These are phyloP conservation scores for Perca fluviatilis DNA, from an alignment of 2,113 vertebrate species.

Conservation along the genomic window DNA sequence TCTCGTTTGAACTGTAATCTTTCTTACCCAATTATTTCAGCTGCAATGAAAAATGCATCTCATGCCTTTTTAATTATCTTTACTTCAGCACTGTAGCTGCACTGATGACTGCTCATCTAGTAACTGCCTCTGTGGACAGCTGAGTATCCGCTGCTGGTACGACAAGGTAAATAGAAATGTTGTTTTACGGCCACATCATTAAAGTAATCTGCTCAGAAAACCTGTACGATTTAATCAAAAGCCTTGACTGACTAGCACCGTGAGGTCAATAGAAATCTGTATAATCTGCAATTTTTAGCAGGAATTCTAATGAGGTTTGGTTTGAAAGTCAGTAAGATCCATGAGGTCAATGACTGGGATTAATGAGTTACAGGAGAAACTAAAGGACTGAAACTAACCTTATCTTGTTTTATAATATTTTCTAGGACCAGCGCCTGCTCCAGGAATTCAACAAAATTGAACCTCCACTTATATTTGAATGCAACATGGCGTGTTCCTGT, in stretches of 20 bases:
- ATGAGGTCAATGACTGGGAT: not conserved
- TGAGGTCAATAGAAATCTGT: not conserved
- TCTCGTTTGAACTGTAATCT: not conserved
- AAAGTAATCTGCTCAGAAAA: not conserved
- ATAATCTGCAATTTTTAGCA: not conserved
- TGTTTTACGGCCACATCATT: not conserved
- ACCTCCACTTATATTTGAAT: conserved; percentile 94
- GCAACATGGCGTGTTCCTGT: conserved; percentile 94
- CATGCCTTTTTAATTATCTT: not conserved
- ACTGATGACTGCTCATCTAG: conserved; percentile 94
- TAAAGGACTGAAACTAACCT: not conserved
- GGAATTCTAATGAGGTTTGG: not conserved
- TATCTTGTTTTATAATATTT: not conserved
- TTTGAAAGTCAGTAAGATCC: not conserved
- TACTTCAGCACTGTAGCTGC: conserved; percentile 90
- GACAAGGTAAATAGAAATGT: conserved; percentile 87
- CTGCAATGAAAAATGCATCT: not conserved
- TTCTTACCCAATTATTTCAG: not conserved
- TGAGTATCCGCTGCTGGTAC: conserved; percentile 97
- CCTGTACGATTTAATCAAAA: not conserved
- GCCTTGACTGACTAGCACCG: not conserved
- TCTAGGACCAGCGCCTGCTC: conserved; percentile 91
- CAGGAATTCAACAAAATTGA: conserved; percentile 97
- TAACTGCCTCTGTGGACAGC: conserved; percentile 94
- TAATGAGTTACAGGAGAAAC: not conserved